Conservation (phyloP, 2,113 vertebrate genomes). For the Serinus canaria region DNA sequence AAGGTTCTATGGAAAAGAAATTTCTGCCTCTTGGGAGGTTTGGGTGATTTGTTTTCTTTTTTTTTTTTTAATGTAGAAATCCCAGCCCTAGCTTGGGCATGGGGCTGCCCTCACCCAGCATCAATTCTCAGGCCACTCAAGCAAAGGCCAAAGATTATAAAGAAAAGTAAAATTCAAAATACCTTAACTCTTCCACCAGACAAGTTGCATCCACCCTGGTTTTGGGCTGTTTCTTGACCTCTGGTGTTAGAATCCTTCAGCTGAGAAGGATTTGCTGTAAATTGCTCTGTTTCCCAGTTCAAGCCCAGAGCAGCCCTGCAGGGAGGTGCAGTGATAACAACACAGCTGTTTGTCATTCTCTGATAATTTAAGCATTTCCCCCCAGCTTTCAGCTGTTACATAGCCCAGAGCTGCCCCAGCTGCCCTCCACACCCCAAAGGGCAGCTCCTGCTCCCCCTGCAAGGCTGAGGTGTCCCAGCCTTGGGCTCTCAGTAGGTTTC, state of each 20-base stretch:
- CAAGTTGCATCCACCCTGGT: not conserved
- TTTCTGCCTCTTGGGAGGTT: not conserved
- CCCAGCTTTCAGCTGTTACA: not conserved
- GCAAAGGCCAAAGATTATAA: not conserved
- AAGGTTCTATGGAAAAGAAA: not conserved
- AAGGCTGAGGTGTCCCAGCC: not conserved
- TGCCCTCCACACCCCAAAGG: not conserved
- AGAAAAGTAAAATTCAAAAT: not conserved
- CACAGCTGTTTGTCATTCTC: not conserved
- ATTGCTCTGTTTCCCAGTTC: not conserved
- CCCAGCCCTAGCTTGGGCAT: not conserved
- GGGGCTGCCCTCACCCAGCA: not conserved
- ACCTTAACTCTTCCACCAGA: not conserved
- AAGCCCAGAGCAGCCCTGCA: not conserved
- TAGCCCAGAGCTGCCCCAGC: not conserved
- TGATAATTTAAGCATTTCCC: not conserved
- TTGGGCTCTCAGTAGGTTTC: not conserved
- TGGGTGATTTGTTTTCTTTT: not conserved
- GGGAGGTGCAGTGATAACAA: accelerated
- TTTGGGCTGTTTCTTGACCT: not conserved
- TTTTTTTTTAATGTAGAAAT: not conserved
- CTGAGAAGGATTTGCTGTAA: not conserved
- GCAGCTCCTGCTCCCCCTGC: not conserved
- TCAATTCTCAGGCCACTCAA: not conserved
- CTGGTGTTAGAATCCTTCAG: not conserved